phyloP scores from a whole-genome alignment of 2,888 invertebrate species.

The Ethmia dodecea region DNA sequence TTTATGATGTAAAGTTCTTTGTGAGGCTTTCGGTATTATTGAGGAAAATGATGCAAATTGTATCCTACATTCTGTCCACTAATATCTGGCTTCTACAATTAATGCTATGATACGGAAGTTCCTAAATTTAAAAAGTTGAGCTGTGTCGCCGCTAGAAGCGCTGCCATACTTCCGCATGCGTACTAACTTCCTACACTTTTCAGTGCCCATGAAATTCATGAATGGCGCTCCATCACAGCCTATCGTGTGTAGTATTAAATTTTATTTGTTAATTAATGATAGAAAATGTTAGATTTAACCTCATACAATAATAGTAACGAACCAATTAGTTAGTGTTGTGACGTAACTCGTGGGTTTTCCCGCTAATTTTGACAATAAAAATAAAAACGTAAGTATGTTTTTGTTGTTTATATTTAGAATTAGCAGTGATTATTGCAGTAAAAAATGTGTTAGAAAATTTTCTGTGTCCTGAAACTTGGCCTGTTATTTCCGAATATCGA shows the following conservation, averaged over 20 bases:
- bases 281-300: slow-evolving; percentile 60
- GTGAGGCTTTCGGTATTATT: too few species aligned
- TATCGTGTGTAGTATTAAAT: slow-evolving; percentile 48
- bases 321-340: slow-evolving; percentile 68
- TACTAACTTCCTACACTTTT: slow-evolving; percentile 43
- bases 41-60: too few species aligned
- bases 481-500: too few species aligned
- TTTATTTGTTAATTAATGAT: slow-evolving; percentile 53
- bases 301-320: slow-evolving; percentile 45
- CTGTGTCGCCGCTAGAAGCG: slow-evolving; percentile 34
- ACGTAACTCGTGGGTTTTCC: slow-evolving; percentile 34
- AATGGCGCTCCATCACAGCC: slow-evolving; percentile 63
- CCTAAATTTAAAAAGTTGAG: too few species aligned
- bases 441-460: too few species aligned
- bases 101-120: too few species aligned
- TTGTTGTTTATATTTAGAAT: slow-evolving; percentile 34
- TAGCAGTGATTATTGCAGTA: too few species aligned
- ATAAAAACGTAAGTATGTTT: slow-evolving; percentile 43
- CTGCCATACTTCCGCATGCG: slow-evolving; percentile 56
- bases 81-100: too few species aligned
- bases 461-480: too few species aligned
- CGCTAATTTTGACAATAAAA: slow-evolving; percentile 58
- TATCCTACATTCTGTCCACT: too few species aligned
- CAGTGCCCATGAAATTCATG: slow-evolving; percentile 62
- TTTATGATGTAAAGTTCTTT: too few species aligned